A percentile compares a stretch with the other conserved stretches of the same genome.
phyloP scores from a whole-genome alignment of 2,113 vertebrate genomes.

The Argyrosomus japonicus region DNA sequence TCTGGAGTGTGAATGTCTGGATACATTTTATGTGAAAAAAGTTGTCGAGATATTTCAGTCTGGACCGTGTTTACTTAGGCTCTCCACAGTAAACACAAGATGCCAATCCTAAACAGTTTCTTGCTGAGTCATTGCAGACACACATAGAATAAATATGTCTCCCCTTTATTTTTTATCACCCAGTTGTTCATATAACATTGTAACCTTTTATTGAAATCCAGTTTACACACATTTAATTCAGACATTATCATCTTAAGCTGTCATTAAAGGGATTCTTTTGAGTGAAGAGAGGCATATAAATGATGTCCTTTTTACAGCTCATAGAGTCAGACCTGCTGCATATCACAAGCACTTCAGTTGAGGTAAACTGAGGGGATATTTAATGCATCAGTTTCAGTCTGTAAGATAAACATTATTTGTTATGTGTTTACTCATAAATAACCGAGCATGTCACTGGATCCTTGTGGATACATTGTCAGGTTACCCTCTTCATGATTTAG shows the following conservation, averaged over 20 bases:
- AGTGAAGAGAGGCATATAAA: neutral
- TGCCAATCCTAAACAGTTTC: neutral
- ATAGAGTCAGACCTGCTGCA: neutral
- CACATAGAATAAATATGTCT: neutral
- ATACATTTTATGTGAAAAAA: neutral
- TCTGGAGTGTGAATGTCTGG: neutral
- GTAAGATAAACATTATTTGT: constrained; percentile 11
- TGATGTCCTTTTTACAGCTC: neutral
- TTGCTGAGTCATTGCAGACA: neutral
- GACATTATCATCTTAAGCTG: neutral
- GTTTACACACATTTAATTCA: neutral
- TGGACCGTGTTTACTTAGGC: neutral
- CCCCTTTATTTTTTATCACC: neutral
- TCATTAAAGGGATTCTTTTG: neutral
- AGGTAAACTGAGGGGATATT: neutral
- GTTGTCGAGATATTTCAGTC: neutral
- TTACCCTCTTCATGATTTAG: neutral
- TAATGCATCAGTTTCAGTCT: neutral
- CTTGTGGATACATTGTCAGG: neutral
- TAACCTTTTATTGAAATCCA: neutral
- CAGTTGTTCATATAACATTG: neutral
- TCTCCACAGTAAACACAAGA: neutral
- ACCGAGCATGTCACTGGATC: neutral
- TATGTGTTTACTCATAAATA: constrained; percentile 2
- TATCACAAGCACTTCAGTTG: neutral